Conservation (phyloP, 2,113 vertebrate species). For the Piprites chloris region DNA sequence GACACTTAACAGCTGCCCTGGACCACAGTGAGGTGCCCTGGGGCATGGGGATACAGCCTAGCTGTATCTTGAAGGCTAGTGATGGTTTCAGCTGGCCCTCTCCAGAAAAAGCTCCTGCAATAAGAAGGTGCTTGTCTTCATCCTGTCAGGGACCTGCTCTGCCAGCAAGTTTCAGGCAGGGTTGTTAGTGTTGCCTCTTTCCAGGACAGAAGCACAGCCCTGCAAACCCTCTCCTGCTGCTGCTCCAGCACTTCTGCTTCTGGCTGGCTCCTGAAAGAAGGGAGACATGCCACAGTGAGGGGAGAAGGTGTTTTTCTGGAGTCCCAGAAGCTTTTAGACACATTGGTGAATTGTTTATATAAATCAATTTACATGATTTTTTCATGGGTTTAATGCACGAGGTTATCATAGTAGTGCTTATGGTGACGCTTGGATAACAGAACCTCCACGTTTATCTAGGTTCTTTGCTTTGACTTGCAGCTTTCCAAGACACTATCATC, state of each 20-base stretch:
- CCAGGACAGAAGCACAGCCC: background rate
- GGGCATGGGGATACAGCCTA: accelerated
- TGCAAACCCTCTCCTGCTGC: background rate
- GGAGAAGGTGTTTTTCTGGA: background rate
- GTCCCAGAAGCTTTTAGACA: background rate
- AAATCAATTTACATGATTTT: background rate
- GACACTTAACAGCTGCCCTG: background rate
- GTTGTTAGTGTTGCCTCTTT: background rate
- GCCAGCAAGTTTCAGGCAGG: background rate
- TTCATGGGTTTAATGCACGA: background rate
- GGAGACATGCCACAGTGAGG: accelerated
- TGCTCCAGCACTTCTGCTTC: background rate
- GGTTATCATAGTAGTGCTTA: background rate
- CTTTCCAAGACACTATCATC: background rate
- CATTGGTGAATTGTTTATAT: background rate
- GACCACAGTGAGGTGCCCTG: accelerated
- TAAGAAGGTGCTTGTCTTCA: accelerated
- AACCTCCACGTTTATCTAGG: background rate
- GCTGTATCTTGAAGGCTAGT: background rate
- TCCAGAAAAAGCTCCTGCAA: background rate
- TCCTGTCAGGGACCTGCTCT: background rate
- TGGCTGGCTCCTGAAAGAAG: background rate
- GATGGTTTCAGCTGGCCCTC: background rate
- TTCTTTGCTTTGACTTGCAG: background rate
- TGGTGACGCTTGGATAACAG: background rate